Base-by-base conservation (phyloP, 2,888 invertebrate species). In the Chrysotoxum bicinctum region DNA sequence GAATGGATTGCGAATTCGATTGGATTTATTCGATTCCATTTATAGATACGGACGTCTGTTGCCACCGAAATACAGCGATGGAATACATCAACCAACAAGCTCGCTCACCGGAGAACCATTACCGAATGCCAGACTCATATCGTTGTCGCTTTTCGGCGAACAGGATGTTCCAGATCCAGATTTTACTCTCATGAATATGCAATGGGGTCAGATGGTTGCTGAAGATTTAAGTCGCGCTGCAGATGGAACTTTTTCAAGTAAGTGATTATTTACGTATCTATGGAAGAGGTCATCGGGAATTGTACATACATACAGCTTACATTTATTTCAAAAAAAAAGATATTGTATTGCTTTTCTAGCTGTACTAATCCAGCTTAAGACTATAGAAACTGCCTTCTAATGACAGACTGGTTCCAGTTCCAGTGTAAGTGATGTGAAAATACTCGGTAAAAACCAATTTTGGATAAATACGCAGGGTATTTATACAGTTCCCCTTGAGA, bases 111-210 rank as follows among this genome's bases (percentile, higher is more conserved):
- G 96, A 0, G 92, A 92, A 26, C 93, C 93, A 9, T 92, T 97
- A 56, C 97, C 97, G 0, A 93, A 94, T 68, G 92, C 96, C 2
- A 93, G 97, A 50, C 91, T 94, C 12, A 92, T 97, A 16, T 97
- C 97, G 87, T 91, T 95, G 52, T 92, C 93, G 0, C 90, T 96
- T 7, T 96, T 96, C 90, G 96, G 96, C 0, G 96, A 96, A 89
- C 92, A 93, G 37, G 94, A 95, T 85, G 91, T 95, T 5, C 93
- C 95, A 6, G 97, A 97, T 91, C 95, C 94, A 0, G 91, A 94
- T 81, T 97, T 94, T 93, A 96, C 95, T 16, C 92, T 97, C n/a
- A 94, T 94, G 64, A 94, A 96, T 54, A 94, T 94, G 93, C 93
- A 94, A 89, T 94, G 93, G 93, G 94, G 94, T 19, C 94, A 94